Percentiles rank a stretch among this genome's conserved stretches.
These are phyloP conservation scores for Sebastes minor DNA, from an alignment of 2,797 vertebrate genomes.

Conservation along the genomic window DNA sequence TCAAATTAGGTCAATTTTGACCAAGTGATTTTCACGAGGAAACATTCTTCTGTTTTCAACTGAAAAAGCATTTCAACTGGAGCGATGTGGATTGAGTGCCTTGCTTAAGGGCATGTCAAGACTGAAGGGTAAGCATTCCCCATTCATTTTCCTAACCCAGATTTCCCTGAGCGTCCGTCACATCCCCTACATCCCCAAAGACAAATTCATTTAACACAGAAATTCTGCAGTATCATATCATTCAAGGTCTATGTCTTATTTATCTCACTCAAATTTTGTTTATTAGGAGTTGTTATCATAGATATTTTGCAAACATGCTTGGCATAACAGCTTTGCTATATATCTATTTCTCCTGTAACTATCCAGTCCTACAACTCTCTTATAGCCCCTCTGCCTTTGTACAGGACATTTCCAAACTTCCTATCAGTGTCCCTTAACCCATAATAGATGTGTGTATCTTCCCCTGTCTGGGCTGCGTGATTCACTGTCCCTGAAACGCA, in stretches of 20 bases:
- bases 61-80: not conserved
- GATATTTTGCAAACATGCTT: not conserved
- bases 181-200: not conserved
- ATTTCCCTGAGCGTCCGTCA: not conserved
- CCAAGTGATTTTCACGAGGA: not conserved
- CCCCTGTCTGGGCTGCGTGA: conserved; percentile 69
- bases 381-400: conserved; percentile 42
- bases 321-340: not conserved
- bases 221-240: not conserved
- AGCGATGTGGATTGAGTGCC: not conserved
- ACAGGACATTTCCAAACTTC: conserved; percentile 58
- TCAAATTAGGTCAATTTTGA: not conserved
- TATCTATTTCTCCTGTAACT: not conserved
- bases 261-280: not conserved
- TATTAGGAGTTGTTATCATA: not conserved
- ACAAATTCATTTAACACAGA: not conserved
- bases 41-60: not conserved
- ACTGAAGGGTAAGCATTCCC: conserved; percentile 1
- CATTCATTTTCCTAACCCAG: not conserved
- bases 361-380: not conserved
- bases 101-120: conserved; percentile 1
- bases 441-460: conserved; percentile 74
- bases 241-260: not conserved
- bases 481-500: conserved; percentile 74
- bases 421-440: conserved; percentile 63